Conservation (phyloP, 2,113 vertebrate genomes). For the Climacteris rufus region DNA sequence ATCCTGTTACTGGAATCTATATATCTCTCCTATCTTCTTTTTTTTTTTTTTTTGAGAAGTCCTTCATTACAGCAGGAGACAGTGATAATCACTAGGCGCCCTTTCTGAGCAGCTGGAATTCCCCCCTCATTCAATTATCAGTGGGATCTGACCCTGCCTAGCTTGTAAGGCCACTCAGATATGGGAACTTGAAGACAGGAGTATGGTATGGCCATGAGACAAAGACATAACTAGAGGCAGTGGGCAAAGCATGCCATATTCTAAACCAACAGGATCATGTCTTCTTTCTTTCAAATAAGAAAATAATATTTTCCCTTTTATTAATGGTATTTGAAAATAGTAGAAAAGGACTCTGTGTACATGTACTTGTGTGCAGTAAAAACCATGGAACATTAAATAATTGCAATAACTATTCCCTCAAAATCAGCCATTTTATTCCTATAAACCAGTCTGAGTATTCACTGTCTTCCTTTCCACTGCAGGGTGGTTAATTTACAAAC, state of each 20-base stretch:
- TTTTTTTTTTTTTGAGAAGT: neutral
- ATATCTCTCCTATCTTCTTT: neutral
- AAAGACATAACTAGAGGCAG: neutral
- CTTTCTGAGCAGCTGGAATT: constrained; percentile 41
- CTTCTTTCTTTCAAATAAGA: neutral
- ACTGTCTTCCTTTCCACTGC: neutral
- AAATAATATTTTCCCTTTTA: neutral
- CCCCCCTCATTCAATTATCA: constrained; percentile 30
- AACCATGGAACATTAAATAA: neutral
- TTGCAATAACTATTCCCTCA: neutral
- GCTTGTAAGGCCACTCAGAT: constrained; percentile 7
- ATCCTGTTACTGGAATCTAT: neutral
- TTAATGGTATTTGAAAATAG: neutral
- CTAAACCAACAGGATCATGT: neutral
- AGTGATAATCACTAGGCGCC: constrained; percentile 38
- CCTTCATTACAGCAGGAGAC: constrained; percentile 52
- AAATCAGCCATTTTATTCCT: neutral
- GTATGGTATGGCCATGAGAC: neutral
- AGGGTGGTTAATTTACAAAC: constrained; percentile 69
- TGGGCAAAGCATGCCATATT: neutral
- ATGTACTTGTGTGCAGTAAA: neutral
- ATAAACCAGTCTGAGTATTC: neutral
- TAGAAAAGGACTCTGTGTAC: neutral
- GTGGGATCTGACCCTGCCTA: constrained; percentile 18
- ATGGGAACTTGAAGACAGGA: constrained; percentile 33